Percentiles rank a stretch among this genome's conserved stretches.
These are phyloP conservation scores for Saccopteryx bilineata DNA, from an alignment of 2,113 vertebrate genomes.

Conservation along the genomic window DNA sequence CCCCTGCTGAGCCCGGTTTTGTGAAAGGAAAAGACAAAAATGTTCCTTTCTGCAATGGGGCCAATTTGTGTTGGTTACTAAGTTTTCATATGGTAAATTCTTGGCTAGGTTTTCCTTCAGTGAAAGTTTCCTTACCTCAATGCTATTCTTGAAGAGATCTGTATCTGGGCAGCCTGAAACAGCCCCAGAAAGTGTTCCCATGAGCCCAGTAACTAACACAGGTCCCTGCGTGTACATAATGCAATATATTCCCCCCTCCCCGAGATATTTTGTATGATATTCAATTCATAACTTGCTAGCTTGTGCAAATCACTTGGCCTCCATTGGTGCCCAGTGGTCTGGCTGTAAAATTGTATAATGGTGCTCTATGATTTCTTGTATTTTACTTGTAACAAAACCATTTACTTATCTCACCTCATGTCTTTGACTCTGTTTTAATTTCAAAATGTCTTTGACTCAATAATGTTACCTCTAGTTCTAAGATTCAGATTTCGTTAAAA, in stretches of 20 bases:
- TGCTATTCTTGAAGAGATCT: background rate
- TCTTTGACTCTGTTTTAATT: background rate
- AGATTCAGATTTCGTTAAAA: background rate
- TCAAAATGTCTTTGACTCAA: background rate
- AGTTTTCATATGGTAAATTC: constrained; percentile 44
- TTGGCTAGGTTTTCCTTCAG: constrained; percentile 43
- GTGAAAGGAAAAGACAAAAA: background rate
- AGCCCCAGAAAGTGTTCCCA: background rate
- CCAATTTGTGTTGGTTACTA: background rate
- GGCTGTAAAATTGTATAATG: background rate
- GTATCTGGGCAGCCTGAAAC: constrained; percentile 7
- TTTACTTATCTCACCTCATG: background rate
- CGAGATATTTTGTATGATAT: background rate
- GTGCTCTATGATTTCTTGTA: background rate
- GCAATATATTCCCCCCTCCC: background rate
- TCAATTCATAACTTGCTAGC: background rate
- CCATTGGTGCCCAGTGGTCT: no score
- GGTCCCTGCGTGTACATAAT: background rate
- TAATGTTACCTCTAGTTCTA: constrained; percentile 1
- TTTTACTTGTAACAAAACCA: constrained; percentile 34
- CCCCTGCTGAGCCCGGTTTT: background rate
- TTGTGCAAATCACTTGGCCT: background rate
- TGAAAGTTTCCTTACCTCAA: constrained; percentile 45
- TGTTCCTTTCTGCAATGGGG: background rate
- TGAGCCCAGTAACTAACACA: background rate